Percentiles rank a stretch among this genome's conserved stretches.
Evolutionary conservation across 2,113 vertebrate species (phyloP).

Genomic region (Archocentrus centrarchus): DNA sequence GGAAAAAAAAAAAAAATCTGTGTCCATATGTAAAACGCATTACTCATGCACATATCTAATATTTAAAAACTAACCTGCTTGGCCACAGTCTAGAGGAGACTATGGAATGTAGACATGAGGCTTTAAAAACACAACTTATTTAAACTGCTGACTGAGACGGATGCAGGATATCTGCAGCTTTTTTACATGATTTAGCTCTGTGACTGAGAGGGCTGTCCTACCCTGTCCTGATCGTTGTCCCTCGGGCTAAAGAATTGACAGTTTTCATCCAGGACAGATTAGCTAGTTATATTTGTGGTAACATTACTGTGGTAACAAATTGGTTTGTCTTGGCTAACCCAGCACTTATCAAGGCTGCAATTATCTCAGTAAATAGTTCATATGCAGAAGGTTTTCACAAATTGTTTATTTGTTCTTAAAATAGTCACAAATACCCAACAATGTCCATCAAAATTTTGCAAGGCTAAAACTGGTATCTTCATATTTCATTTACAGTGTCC

Average conservation of each 20-base stretch:
- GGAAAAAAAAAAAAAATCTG: neutral
- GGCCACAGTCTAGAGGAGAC: neutral
- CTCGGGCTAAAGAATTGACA: slow-evolving; percentile 41
- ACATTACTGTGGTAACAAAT: too few relatives aligned
- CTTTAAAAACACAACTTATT: slow-evolving; percentile 33
- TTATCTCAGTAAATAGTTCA: too few relatives aligned
- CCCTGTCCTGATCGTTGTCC: slow-evolving; percentile 38
- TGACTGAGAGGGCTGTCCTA: slow-evolving; percentile 44
- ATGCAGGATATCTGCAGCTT: slow-evolving; percentile 45
- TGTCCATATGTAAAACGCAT: neutral
- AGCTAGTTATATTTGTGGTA: neutral
- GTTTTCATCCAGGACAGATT: slow-evolving; percentile 42
- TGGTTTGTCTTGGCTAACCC: too few relatives aligned
- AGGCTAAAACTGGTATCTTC: too few relatives aligned
- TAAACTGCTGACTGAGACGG: slow-evolving; percentile 47
- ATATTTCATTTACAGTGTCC: too few relatives aligned
- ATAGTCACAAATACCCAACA: too few relatives aligned
- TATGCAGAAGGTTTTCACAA: too few relatives aligned
- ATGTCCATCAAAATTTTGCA: too few relatives aligned
- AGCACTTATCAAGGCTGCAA: too few relatives aligned
- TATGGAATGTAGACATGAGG: slow-evolving; percentile 31
- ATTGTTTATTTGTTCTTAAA: too few relatives aligned
- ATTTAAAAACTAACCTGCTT: slow-evolving; percentile 10
- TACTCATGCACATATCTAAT: neutral
- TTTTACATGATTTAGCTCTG: slow-evolving; percentile 57